Evolutionary conservation across 2,888 invertebrate species (phyloP).

Genomic region (Vandiemenella viatica): DNA sequence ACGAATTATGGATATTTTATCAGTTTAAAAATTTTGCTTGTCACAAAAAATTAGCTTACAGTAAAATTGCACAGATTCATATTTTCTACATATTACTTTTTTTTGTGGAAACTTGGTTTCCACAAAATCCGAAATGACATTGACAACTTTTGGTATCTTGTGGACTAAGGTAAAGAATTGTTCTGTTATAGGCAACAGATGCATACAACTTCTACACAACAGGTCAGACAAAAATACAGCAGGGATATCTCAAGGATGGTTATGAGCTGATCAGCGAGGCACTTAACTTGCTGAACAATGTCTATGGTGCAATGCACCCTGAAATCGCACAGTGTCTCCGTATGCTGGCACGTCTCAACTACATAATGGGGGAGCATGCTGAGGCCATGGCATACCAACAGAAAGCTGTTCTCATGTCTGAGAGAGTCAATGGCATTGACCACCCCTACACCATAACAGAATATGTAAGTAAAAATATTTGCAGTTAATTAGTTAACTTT

Average conservation of each 20-base stretch:
- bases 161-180: not conserved
- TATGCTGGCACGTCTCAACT: constrained; percentile 90
- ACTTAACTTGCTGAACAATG: constrained; percentile 85
- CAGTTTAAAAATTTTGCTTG: too few relatives aligned
- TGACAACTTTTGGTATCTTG: not conserved
- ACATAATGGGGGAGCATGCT: constrained; percentile 89
- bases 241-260: constrained; percentile 85
- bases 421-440: constrained; percentile 93
- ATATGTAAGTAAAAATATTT: constrained; percentile 62
- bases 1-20: too few relatives aligned
- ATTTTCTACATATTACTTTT: too few relatives aligned
- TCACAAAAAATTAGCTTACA: too few relatives aligned
- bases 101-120: too few relatives aligned
- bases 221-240: constrained; percentile 90
- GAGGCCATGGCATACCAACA: constrained; percentile 96
- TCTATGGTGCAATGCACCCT: constrained; percentile 97
- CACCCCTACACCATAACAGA: constrained; percentile 96
- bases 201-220: constrained; percentile 97
- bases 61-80: too few relatives aligned
- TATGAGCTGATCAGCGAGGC: constrained; percentile 94
- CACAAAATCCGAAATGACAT: too few relatives aligned
- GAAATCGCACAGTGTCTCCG: constrained; percentile 93
- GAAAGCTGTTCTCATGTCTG: constrained; percentile 96
- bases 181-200: constrained; percentile 61
- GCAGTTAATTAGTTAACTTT: too few relatives aligned